Base-by-base conservation (phyloP, 2,797 vertebrate species). In the Channallabes apus region DNA sequence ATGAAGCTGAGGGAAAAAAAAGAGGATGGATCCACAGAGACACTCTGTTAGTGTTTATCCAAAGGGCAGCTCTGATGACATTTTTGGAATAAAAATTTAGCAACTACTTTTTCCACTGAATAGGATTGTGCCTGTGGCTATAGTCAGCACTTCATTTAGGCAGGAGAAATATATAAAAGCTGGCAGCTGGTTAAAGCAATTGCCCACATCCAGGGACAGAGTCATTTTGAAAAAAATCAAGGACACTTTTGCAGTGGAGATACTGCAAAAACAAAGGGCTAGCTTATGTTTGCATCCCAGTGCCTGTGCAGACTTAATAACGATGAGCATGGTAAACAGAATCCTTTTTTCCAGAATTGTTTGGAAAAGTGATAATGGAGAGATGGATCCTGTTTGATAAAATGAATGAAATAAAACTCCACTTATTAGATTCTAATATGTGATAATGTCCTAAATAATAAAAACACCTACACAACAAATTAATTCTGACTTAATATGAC, bases 181-280 rank as follows among this genome's bases (percentile, higher is more conserved):
- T 92, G 92, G 88, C 91, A 91, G 89, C 80, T 82, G 85, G 86
- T 91, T 91, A 90, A 93, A 93, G 90, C 91, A 93, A 92, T 90
- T 93, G 92, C 90, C 92, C 91, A 93, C 91, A 90, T 92, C 89
- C 91, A 77, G 89, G 80, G 67, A 11, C 80, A 80, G 75, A 87
- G 86, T 88, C 86, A 87, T 89, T 91, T 83, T 81, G 76, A 82
- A 87, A 89, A 91, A 90, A 84, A n/a, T 38, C 3, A 84, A 85
- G 83, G 84, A 82, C 75, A 84, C 29, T 89, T 85, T 81, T 84
- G 73, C 79, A 86, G 80, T 75, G 38, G 58, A 82, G 82, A 86
- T 88, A 71, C 82, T 62, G 35, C 51, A 84, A 87, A 89, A 83
- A 87, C 54, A 73, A 82, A 75, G 46, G 54, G 38, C 29, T 71